Base-by-base conservation (phyloP, 2,113 vertebrate genomes). In the Vulpes vulpes region DNA sequence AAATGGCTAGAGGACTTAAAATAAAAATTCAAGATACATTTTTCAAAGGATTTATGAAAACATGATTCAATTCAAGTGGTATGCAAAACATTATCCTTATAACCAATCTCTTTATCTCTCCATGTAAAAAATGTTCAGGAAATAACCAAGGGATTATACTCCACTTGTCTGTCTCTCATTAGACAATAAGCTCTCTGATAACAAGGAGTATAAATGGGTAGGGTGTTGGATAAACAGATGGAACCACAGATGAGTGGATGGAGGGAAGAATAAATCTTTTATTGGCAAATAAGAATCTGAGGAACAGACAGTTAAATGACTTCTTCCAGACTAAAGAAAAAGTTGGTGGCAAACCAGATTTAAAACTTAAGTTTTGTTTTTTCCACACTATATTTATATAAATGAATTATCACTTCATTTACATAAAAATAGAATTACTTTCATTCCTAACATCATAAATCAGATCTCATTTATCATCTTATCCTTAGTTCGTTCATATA, bases 21-120 rank as follows among this genome's bases (percentile, higher is more conserved):
- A 53, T 93, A 65, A 89, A 80, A 94, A 79, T 91, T 82, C n/a
- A 64, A 32, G 8, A 95, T 38, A 74, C 0, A 38, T 7, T 83
- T 95, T 96, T 64, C 62, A 53, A 89, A 83, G 16, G 51, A 79
- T 27, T 82, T 92, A 86, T 60, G 35, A 96, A 94, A 81, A 73
- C 11, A 91, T 8, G 3, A 55, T 69, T 96, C 35, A 74, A 79
- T 69, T 74, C 84, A 96, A 78, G 15, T 67, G 14, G 4, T 22
- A 76, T 90, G 87, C 91, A 73, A 32, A 69, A 83, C 35, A 49
- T 64, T 51, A 85, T 43, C 35, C 30, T 82, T 69, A 53, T 32
- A 57, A n/a, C 9, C 32, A 80, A 35, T 25, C 55, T 89, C 17
- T 89, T 78, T 22, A 71, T 14, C 83, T 96, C 32, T 62, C 83